Evolutionary conservation across 2,797 vertebrate genomes (phyloP).

Genomic region (Spinibarbus caldwelli): DNA sequence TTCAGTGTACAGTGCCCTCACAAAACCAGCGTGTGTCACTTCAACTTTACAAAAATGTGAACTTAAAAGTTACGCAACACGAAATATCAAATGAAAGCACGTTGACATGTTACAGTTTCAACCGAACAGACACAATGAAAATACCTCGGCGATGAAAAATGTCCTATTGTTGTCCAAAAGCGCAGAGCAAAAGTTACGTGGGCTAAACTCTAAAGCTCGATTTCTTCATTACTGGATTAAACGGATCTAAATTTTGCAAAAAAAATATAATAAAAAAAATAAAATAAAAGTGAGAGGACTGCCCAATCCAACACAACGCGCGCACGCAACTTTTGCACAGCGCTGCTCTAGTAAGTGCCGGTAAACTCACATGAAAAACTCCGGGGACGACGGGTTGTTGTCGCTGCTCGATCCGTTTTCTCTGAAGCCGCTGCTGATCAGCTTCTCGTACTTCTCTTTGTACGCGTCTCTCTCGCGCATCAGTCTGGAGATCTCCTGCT

Average conservation of each 20-base stretch:
- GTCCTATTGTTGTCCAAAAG: constrained; percentile 13
- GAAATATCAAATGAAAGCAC: neutral
- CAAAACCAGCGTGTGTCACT: constrained; percentile 19
- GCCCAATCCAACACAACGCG: constrained; percentile 67
- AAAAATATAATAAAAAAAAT: too few species aligned
- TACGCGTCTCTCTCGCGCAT: constrained; percentile 98
- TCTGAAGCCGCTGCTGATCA: constrained; percentile 96
- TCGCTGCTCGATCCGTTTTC: constrained; percentile 97
- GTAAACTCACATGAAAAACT: constrained; percentile 99
- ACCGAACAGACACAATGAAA: neutral
- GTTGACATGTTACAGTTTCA: constrained; percentile 12
- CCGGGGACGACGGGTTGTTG: constrained; percentile 97
- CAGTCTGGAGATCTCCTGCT: constrained; percentile 98
- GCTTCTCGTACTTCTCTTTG: constrained; percentile 99
- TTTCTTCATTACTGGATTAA: neutral
- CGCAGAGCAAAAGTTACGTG: neutral
- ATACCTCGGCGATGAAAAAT: neutral
- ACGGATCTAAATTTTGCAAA: constrained; percentile 63
- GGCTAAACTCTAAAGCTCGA: constrained; percentile 7
- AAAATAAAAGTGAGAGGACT: constrained; percentile 56
- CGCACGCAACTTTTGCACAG: constrained; percentile 70
- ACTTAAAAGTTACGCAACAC: constrained; percentile 58
- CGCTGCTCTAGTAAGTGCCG: constrained; percentile 77
- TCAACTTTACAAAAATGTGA: constrained; percentile 52
- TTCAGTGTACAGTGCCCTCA: neutral